Evolutionary conservation across 2,113 vertebrate genomes (phyloP), one percentile per base, ranked within the genome.

Genomic region (Planiliza haematocheilus): DNA sequence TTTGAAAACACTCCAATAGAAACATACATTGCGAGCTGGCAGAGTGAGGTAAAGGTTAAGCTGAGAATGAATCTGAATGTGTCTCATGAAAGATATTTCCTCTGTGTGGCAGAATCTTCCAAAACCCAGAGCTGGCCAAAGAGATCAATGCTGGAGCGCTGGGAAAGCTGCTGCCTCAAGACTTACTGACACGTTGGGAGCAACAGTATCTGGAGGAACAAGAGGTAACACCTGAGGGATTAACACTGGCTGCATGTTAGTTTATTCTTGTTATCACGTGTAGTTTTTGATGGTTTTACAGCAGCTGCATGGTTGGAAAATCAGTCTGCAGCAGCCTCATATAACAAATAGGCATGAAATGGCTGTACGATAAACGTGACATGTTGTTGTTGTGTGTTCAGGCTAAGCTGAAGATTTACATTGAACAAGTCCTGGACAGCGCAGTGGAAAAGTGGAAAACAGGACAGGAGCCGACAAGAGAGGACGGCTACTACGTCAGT

Each of bases 401-500:
- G 94, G 53, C 0, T 0, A 74, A 89, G 10, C 41, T 96, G 73
- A 64, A 60, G 64, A 83, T 53, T 3, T 88, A 81, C 71, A 38
- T 94, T 66, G 8, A 7, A 13, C 91, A 57, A 0, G 84, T 93
- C 67, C 84, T 99, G 77, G 62, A 90, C 8, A 58, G 88, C 12
- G 95, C 94, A 69, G 88, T 91, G 3, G 14, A 90, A 12, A 85
- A 16, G 6, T 97, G 95, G 96, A 72, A 11, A 20, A 48, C 89
- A 37, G 94, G 92, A 12, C 70, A 74, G 52, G 88, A 89, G 20
- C 96, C 96, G 0, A 82, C 78, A 21, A 88, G 41, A 45, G 66
- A 94, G 18, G 93, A 96, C 1, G 89, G 91, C 2, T 90, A 72
- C 82, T 96, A 94, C 81, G 82, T 90, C 83, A 96, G 95, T 14